Conservation (phyloP, 2,797 vertebrate genomes). For the Rhinoraja longicauda region DNA sequence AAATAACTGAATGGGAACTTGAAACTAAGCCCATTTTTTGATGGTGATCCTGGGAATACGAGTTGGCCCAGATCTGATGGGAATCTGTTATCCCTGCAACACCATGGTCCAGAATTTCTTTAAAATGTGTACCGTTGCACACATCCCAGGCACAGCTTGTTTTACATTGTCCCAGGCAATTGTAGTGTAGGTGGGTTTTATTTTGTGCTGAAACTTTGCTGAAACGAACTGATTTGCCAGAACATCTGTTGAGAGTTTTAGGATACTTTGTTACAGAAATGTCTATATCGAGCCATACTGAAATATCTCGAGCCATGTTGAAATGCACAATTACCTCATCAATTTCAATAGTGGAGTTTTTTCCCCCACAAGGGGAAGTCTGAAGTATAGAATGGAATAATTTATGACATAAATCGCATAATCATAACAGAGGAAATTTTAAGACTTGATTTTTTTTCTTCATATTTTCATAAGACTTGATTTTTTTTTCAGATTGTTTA, state of each 20-base stretch:
- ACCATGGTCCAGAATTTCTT: background rate
- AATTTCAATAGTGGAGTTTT: background rate
- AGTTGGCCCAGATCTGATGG: background rate
- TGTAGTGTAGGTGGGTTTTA: background rate
- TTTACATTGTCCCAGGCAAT: background rate
- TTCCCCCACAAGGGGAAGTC: background rate
- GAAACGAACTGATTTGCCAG: background rate
- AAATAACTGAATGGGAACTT: conserved; percentile 4
- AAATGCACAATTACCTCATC: background rate
- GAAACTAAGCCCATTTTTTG: background rate
- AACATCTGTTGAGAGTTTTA: too few relatives aligned
- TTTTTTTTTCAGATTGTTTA: background rate
- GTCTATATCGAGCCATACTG: background rate
- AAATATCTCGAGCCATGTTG: background rate
- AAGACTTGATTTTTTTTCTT: background rate
- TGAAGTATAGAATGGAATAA: background rate
- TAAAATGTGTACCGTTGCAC: background rate
- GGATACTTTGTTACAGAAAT: background rate
- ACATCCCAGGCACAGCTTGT: background rate
- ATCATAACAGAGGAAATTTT: background rate
- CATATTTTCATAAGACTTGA: too few relatives aligned
- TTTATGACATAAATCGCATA: background rate
- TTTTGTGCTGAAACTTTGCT: background rate
- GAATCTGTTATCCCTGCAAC: background rate
- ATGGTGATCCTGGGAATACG: background rate